Evolutionary conservation across 2,888 invertebrate species (phyloP).

Genomic region (Holacanthella duospinosa): DNA sequence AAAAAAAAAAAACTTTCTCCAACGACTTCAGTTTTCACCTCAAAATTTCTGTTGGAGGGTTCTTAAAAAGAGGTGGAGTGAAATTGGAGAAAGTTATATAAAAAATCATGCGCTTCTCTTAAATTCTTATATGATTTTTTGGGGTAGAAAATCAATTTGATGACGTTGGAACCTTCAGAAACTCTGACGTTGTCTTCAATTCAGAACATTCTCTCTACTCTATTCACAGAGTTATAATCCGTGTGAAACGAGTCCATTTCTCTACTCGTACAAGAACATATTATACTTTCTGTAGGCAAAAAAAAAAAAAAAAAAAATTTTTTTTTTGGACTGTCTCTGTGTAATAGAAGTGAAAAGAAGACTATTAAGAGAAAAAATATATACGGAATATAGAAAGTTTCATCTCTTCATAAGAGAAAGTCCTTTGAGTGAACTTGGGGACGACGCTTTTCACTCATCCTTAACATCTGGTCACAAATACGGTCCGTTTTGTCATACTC

Average conservation of each 20-base stretch:
- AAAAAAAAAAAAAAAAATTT: too few relatives aligned
- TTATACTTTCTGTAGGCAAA: too few relatives aligned
- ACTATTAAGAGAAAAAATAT: not conserved
- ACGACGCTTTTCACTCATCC: constrained; percentile 4
- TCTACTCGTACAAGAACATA: not conserved
- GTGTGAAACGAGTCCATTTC: constrained; percentile 3
- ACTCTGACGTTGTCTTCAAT: not conserved
- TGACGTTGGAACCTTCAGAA: not conserved
- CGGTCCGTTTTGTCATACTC: too few relatives aligned
- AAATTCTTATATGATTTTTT: not conserved
- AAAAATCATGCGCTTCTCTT: not conserved
- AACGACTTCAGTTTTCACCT: not conserved
- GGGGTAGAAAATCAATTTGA: not conserved
- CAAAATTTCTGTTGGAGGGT: not conserved
- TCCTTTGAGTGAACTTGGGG: not conserved
- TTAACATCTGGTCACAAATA: constrained; percentile 6
- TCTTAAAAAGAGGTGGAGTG: not conserved
- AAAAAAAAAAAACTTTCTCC: not conserved
- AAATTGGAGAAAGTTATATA: not conserved
- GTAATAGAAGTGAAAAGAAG: not conserved
- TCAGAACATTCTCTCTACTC: not conserved
- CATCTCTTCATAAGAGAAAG: not conserved
- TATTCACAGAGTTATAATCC: not conserved
- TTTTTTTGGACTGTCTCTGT: not conserved
- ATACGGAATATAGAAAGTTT: not conserved